Evolutionary conservation across 2,888 invertebrate genomes (phyloP), one percentile per base, ranked within the genome.

Genomic region (Deilephila porcellus): DNA sequence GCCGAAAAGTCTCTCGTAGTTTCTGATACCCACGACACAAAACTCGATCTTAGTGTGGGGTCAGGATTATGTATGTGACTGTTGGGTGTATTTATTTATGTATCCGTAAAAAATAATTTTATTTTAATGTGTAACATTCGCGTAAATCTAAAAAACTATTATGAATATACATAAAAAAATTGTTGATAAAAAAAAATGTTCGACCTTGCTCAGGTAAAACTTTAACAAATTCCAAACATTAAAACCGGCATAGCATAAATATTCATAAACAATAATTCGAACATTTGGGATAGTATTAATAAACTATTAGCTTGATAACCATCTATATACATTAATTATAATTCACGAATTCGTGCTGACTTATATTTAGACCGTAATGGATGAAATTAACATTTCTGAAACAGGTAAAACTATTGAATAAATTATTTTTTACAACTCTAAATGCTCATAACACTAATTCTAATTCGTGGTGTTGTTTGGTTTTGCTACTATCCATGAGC

Each of bases 251-350:
- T 14, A 70, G 45, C 60, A 83, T 85, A 82, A 81, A 86, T 85
- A 86, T 86, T 86, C 83, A 86, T 82, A 77, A 74, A 77, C 76
- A 81, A 81, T 80, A 82, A 80, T 80, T 79, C 76, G 74, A 67
- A 74, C 78, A 71, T 76, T 79, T 77, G 77, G 77, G 32, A 56
- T n/a, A 25, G 45, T 72, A 60, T 78, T 75, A 76, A 79, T 79
- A 79, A 77, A 77, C 79, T 74, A 80, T 77, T 77, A 78, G 78
- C 71, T 75, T 74, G 79, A 80, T 81, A 75, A 71, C 71, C 73
- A 80, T 79, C 79, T 74, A 73, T 70, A 34, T 25, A n/a, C 29
- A 45, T 60, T 71, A 45, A 37, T 71, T 62, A 59, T 60, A 25
- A 45, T 62, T 17, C 2, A 29, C 34, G 32, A 37, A 71, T 71